phyloP scores from a whole-genome alignment of 2,797 vertebrate genomes.

The Pantherophis vulpinus region DNA sequence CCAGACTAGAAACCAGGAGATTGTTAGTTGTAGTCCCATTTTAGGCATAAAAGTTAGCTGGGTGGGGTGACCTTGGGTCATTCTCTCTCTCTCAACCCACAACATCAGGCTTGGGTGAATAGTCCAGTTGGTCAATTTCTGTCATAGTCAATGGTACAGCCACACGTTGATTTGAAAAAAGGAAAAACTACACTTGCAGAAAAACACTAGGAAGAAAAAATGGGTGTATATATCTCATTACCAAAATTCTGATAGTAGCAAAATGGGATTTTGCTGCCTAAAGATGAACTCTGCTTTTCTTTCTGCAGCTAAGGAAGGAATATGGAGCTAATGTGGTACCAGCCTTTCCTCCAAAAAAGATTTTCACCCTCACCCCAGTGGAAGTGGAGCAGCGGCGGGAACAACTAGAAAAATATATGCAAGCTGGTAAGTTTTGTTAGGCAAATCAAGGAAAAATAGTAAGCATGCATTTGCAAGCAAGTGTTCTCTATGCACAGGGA shows the following conservation, averaged over 20 bases:
- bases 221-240: background rate
- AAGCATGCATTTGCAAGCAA: background rate
- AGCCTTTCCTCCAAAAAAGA: conserved; percentile 96
- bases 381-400: conserved; percentile 96
- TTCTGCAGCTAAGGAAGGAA: conserved; percentile 88
- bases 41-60: background rate
- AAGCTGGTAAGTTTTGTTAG: conserved; percentile 83
- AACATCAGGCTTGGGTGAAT: background rate
- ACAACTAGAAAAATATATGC: conserved; percentile 99
- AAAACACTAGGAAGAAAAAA: background rate
- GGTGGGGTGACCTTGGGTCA: background rate
- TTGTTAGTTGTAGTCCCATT: background rate
- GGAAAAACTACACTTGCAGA: background rate
- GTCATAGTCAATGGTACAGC: background rate
- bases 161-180: background rate
- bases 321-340: conserved; percentile 93
- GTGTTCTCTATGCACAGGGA: too few relatives aligned
- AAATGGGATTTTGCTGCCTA: background rate
- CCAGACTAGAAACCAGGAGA: background rate
- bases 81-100: background rate
- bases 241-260: background rate
- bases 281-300: conserved; percentile 15
- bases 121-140: background rate
- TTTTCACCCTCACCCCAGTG: conserved; percentile 91
- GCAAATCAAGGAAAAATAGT: background rate